Base-by-base conservation (phyloP, 2,797 vertebrate genomes). In the Typhlichthys eigenmanni region DNA sequence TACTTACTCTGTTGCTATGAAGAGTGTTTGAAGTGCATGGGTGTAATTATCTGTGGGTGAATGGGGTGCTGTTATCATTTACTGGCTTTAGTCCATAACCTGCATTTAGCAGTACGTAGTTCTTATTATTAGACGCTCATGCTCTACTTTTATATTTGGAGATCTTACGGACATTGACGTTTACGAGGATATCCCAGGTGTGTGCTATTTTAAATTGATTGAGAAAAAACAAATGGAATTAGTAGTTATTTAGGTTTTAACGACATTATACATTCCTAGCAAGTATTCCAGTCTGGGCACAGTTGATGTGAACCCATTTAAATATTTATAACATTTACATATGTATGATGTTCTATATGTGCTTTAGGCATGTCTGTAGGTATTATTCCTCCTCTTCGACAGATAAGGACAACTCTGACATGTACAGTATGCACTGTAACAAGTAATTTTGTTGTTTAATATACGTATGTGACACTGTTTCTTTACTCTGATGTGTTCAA, bases 51-150 rank as follows among this genome's bases (percentile, higher is more conserved):
- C 5, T 56, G 54, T 56, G 32, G 32, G 54, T n/a, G 38, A 38
- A 13, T 9, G 54, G 32, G 29, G 7, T 43, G 13, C 74, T 81
- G 78, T 70, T 78, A 83, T 49, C 70, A 80, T 70, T 75, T 58
- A 71, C 78, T 87, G 86, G 82, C 85, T 72, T 66, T 29, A 9
- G 50, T 80, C 85, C 85, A 88, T 78, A 78, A 79, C 74, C 80
- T 79, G 81, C 79, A 86, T 88, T 88, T 83, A 84, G 84, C 81
- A 81, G 80, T 72, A 69, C 51, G 68, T 74, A 66, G 86, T 38
- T 43, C 61, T 83, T 75, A 71, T 74, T 54, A 73, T 58, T 55
- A 55, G 60, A 57, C 58, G 64, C 69, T 56, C 67, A 58, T 71
- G 68, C 75, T 76, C 24, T 64, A 68, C 55, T 38, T 82, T 81